Base-by-base conservation (phyloP, 2,113 vertebrate genomes). In the Indicator indicator region DNA sequence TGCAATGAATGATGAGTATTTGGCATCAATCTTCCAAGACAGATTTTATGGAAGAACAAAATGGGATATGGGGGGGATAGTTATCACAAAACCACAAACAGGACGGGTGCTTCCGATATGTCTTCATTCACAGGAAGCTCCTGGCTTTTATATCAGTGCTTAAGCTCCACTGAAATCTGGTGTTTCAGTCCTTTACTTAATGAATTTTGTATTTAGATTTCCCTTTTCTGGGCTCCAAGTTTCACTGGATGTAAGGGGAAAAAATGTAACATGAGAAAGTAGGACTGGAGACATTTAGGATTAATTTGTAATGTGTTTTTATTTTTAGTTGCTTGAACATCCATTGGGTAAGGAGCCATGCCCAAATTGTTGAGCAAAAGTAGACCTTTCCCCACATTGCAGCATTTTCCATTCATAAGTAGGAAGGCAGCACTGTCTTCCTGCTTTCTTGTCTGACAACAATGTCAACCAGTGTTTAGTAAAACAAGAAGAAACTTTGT, bases 401-500 rank as follows among this genome's bases (percentile, higher is more conserved):
- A 79, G 19, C 4, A 59, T 89, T 95, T 94, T 86, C 24, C 44
- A 59, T 72, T 88, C 42, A 72, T 59, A 76, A 67, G 58, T 77
- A 36, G 36, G 36, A 36, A 36, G 36, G 36, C 36, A 36, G 74
- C 32, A 59, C 62, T n/a, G 15, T 36, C 44, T 80, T 95, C 21
- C 55, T 89, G 70, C 78, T 96, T 84, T 89, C 48, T 71, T 96
- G 62, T 84, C 93, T 96, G 89, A 81, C 63, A 96, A 52, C 50
- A 70, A 78, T 84, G 68, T 92, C 72, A 96, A 54, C 24, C 75
- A 24, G 24, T 94, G 89, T 96, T 97, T 83, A 91, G 85, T 83
- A 95, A 96, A 96, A 92, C 59, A 87, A 70, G 79, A 91, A 83
- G 84, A 95, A 97, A 83, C 32, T 76, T 86, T 97, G 94, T 95